Evolutionary conservation across 2,888 invertebrate genomes (phyloP), one percentile per base, ranked within the genome.

Genomic region (Ormyrus labotus): DNA sequence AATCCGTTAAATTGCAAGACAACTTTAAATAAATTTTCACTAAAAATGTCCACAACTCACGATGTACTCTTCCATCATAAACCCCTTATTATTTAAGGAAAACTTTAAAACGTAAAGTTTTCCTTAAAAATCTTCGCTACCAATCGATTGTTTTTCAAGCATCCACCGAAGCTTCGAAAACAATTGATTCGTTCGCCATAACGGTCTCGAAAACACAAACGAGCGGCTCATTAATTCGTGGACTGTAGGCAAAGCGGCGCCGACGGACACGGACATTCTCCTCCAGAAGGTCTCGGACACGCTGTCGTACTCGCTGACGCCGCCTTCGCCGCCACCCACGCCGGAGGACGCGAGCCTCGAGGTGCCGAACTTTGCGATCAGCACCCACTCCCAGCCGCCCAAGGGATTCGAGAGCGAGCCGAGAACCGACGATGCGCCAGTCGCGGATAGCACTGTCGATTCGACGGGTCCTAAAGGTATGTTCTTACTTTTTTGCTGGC

Each of bases 241-340:
- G 19, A 47, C 13, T 10, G 10, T 47, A 85, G 85, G 73, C 69
- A 82, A 81, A 65, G 82, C 84, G 47, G 78, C 81, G 48, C 83
- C 84, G 48, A 84, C 85, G 81, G 87, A 88, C 19, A 90, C 90
- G n/a, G 89, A 90, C 51, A 86, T 88, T 19, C 83, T 90, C 65
- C 86, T 90, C 50, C 89, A 88, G 70, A 89, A 89, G 83, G 90
- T 90, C 5, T 90, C 90, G 11, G 89, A 89, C 51, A 89, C 90
- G 0, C 81, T 90, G 45, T 88, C 88, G n/a, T 86, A 83, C 78
- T 83, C 87, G 60, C 85, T 88, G 61, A 71, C 81, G 55, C 78
- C 83, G 6, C 76, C 83, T n/a, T 80, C 84, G 63, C 83, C 69
- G 0, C 75, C 82, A 9, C 75, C 82, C 34, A 78, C 81, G 19